A percentile compares a stretch with the other conserved stretches of the same genome.
These are phyloP conservation scores for Drosophila orosa DNA, from an alignment of 1,140 invertebrate species.

Conservation along the genomic window DNA sequence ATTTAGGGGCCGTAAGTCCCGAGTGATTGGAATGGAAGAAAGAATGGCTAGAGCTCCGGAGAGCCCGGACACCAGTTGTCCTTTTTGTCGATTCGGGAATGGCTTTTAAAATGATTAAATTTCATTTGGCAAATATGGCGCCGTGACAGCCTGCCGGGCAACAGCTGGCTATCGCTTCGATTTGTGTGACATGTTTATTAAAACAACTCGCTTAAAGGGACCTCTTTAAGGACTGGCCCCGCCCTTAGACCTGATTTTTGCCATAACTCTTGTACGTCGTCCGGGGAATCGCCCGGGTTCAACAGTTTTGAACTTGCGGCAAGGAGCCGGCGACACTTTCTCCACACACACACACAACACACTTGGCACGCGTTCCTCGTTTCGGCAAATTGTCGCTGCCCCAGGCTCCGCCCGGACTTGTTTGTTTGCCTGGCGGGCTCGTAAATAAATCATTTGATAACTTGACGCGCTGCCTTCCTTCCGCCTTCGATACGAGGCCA, in stretches of 20 bases:
- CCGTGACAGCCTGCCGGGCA: slow-evolving; percentile 28
- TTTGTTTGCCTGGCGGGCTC: slow-evolving; percentile 77
- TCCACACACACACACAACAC: neutral
- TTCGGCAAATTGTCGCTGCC: slow-evolving; percentile 66
- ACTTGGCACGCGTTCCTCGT: slow-evolving; percentile 59
- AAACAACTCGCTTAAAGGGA: slow-evolving; percentile 24
- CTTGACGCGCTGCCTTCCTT: slow-evolving; percentile 63
- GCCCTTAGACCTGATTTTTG: slow-evolving; percentile 27
- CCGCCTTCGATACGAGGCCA: slow-evolving; percentile 40
- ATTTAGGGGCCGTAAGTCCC: slow-evolving; percentile 16
- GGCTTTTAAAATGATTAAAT: slow-evolving; percentile 80
- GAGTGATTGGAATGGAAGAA: slow-evolving; percentile 7
- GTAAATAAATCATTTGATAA: slow-evolving; percentile 83
- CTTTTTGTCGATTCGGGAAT: slow-evolving; percentile 69
- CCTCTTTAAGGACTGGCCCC: slow-evolving; percentile 13
- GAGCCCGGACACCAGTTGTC: slow-evolving; percentile 47
- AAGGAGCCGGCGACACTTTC: slow-evolving; percentile 12
- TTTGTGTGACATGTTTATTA: slow-evolving; percentile 43
- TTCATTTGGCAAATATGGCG: slow-evolving; percentile 62
- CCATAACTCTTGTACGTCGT: slow-evolving; percentile 62
- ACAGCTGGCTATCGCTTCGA: slow-evolving; percentile 41
- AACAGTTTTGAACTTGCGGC: slow-evolving; percentile 75
- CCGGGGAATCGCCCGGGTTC: slow-evolving; percentile 50
- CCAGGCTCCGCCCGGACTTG: slow-evolving; percentile 48
- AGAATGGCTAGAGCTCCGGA: neutral